Evolutionary conservation across 2,888 invertebrate species (phyloP).

Genomic region (Leptinotarsa haldemani): DNA sequence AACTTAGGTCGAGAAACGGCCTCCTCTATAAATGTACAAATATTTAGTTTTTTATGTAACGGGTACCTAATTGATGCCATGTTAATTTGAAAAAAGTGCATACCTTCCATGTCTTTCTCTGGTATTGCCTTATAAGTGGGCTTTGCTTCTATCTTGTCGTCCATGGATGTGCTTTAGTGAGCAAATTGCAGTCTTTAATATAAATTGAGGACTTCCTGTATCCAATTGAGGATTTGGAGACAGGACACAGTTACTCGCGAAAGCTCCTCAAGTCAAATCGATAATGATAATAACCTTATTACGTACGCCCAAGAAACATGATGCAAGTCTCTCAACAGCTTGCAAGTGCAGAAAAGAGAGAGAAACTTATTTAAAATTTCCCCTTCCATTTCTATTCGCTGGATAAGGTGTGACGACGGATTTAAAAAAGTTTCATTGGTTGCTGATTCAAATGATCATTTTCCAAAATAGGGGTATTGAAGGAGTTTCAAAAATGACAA

Average conservation of each 20-base stretch:
- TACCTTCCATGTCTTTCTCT: slow-evolving; percentile 71
- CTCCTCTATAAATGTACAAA: slow-evolving; percentile 50
- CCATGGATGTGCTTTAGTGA: slow-evolving; percentile 29
- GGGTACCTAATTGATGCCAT: not conserved
- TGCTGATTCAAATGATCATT: too few species aligned
- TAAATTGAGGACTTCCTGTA: slow-evolving; percentile 27
- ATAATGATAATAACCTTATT: not conserved
- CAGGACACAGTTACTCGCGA: not conserved
- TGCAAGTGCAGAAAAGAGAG: not conserved
- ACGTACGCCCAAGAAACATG: slow-evolving; percentile 6
- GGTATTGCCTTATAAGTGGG: slow-evolving; percentile 71
- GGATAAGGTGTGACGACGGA: not conserved
- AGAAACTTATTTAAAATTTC: not conserved
- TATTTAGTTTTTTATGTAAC: slow-evolving; percentile 16
- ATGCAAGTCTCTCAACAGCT: slow-evolving; percentile 4
- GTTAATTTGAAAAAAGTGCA: slow-evolving; percentile 29
- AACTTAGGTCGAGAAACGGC: slow-evolving; percentile 62
- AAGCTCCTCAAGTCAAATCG: not conserved
- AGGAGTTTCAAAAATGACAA: too few species aligned
- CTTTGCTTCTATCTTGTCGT: slow-evolving; percentile 29
- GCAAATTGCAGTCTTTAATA: slow-evolving; percentile 19
- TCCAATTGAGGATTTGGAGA: slow-evolving; percentile 16
- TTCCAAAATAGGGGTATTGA: not conserved
- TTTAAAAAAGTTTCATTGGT: too few species aligned
- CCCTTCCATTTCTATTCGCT: not conserved